Percentiles rank a stretch among this genome's conserved stretches.
These are phyloP conservation scores for Rotaria sp. DNA, from an alignment of 2,888 invertebrate species.

Conservation along the genomic window DNA sequence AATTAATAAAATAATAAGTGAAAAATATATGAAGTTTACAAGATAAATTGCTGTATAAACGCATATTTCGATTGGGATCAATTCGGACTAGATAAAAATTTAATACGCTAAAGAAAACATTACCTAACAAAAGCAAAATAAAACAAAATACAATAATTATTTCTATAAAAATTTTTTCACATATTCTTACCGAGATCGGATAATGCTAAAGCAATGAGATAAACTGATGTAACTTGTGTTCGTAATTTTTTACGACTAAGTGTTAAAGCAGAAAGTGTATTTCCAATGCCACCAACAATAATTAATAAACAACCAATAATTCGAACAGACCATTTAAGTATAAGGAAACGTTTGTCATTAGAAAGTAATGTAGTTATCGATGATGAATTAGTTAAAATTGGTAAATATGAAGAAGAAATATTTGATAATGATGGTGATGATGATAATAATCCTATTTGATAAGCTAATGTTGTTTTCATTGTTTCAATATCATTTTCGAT, in stretches of 20 bases:
- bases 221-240: constrained; percentile 4
- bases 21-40: background rate
- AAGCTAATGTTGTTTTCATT: background rate
- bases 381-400: background rate
- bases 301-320: background rate
- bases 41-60: background rate
- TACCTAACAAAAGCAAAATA: too few relatives aligned
- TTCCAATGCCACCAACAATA: background rate
- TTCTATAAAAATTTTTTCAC: background rate
- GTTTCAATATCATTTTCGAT: background rate
- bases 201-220: constrained; percentile 15
- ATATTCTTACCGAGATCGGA: background rate
- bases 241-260: background rate
- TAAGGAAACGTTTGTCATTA: background rate
- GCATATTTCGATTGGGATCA: background rate
- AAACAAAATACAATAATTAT: background rate
- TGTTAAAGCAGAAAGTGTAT: background rate
- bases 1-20: background rate
- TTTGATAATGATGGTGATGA: background rate
- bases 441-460: background rate
- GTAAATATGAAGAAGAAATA: background rate
- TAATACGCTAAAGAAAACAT: background rate
- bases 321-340: background rate
- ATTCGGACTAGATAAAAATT: background rate
- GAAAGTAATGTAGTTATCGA: background rate